These are phyloP conservation scores for Neodon shergylaensis DNA, from an alignment of 2,113 vertebrate species.

Conservation along the genomic window DNA sequence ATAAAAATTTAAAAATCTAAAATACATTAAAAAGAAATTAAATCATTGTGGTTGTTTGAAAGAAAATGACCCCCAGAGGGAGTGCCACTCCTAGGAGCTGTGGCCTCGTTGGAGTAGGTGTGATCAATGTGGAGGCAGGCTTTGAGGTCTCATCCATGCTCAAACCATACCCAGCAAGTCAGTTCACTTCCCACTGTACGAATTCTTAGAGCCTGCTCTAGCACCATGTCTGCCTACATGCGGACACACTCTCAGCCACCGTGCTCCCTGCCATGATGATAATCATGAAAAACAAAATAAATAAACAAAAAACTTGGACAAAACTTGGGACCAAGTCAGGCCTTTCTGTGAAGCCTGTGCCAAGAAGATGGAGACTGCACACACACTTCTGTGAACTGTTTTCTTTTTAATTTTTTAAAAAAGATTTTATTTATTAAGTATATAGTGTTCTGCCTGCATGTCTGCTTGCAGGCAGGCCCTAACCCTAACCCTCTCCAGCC, in stretches of 20 bases:
- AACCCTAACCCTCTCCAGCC: too few relatives aligned
- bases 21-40: not conserved
- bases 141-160: not conserved
- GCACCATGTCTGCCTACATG: not conserved
- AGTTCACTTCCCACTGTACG: not conserved
- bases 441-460: too few relatives aligned
- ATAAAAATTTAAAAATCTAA: not conserved
- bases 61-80: not conserved
- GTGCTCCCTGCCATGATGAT: not conserved
- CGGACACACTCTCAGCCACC: too few relatives aligned
- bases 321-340: not conserved
- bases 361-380: not conserved
- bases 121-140: not conserved
- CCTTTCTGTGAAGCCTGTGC: not conserved
- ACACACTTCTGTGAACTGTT: not conserved
- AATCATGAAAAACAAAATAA: not conserved
- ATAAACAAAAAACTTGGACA: not conserved
- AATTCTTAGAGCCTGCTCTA: not conserved
- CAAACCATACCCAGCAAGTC: not conserved
- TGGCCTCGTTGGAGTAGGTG: not conserved
- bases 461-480: too few relatives aligned
- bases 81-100: not conserved
- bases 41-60: not conserved
- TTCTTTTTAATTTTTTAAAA: conserved; percentile 23
- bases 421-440: too few relatives aligned